Conservation (phyloP, 1,140 invertebrate genomes). For the Orchesella cincta region DNA sequence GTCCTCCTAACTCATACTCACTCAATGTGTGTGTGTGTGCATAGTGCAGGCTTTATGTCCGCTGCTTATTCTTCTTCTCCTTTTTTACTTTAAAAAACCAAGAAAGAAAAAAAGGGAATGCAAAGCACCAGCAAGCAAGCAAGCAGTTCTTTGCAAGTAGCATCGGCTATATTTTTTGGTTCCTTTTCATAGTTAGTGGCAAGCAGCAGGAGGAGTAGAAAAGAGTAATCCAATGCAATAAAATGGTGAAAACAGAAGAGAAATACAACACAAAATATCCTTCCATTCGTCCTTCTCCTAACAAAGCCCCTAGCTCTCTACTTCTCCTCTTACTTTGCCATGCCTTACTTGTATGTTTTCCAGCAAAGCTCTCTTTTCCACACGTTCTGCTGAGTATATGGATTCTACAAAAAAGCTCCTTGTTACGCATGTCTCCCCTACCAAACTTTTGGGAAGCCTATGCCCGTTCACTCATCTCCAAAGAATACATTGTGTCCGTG, state of each 20-base stretch:
- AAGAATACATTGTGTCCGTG: not conserved
- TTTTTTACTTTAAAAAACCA: not conserved
- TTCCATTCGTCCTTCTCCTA: slow-evolving; percentile 17
- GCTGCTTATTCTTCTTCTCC: not conserved
- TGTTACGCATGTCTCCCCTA: slow-evolving; percentile 15
- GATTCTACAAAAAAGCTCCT: not conserved
- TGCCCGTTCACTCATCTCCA: not conserved
- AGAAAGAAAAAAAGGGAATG: not conserved
- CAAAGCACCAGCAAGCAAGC: not conserved
- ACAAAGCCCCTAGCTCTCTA: slow-evolving; percentile 24
- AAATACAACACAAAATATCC: not conserved
- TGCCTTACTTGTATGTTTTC: slow-evolving; percentile 11
- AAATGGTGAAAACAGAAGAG: not conserved
- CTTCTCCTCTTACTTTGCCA: not conserved
- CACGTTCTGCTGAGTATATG: not conserved
- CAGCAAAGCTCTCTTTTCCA: not conserved
- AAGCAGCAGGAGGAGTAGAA: not conserved
- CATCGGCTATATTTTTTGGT: no score
- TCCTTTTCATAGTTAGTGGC: no score
- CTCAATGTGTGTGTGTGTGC: not conserved
- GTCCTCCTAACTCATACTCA: not conserved
- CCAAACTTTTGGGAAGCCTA: not conserved
- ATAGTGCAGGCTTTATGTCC: slow-evolving; percentile 12
- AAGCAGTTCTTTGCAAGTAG: no score
- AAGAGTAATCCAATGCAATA: not conserved